These are phyloP conservation scores for Micrasema minimum DNA, from an alignment of 1,140 invertebrate genomes.

Conservation along the genomic window DNA sequence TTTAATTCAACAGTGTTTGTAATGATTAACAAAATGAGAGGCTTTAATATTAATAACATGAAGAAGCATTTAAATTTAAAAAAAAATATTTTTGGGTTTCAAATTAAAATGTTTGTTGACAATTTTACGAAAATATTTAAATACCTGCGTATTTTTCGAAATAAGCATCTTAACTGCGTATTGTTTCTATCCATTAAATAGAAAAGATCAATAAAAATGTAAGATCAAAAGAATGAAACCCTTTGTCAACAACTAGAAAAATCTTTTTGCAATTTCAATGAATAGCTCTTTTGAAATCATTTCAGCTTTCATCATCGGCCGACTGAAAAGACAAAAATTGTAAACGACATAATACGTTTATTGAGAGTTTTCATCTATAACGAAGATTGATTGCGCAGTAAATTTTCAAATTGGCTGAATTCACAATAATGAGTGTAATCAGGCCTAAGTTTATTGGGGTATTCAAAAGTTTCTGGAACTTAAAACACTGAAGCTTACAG, in stretches of 20 bases:
- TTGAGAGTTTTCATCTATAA: constrained; percentile 51
- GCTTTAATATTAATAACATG: too few species aligned
- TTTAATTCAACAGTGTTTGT: too few species aligned
- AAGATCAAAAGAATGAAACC: constrained; percentile 26
- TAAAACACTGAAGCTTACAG: constrained; percentile 35
- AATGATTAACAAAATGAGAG: too few species aligned
- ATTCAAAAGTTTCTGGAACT: constrained; percentile 43
- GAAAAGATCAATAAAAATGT: too few species aligned
- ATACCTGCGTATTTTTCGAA: too few species aligned
- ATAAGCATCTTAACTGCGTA: too few species aligned
- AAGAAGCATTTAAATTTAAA: too few species aligned
- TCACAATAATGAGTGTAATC: constrained; percentile 53
- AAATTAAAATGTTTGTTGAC: too few species aligned
- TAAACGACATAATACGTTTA: constrained; percentile 49
- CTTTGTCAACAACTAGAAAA: constrained; percentile 1
- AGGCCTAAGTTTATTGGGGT: constrained; percentile 51
- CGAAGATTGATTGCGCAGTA: constrained; percentile 53
- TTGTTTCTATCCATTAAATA: too few species aligned
- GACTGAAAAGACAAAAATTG: constrained; percentile 49
- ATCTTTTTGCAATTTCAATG: constrained; percentile 2
- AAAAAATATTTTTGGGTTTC: too few species aligned
- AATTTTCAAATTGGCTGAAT: constrained; percentile 53
- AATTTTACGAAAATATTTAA: too few species aligned
- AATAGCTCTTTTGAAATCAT: constrained; percentile 9
- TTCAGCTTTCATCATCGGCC: constrained; percentile 24